Conservation (phyloP, 1,140 invertebrate species). For the Drosophila funebris region DNA sequence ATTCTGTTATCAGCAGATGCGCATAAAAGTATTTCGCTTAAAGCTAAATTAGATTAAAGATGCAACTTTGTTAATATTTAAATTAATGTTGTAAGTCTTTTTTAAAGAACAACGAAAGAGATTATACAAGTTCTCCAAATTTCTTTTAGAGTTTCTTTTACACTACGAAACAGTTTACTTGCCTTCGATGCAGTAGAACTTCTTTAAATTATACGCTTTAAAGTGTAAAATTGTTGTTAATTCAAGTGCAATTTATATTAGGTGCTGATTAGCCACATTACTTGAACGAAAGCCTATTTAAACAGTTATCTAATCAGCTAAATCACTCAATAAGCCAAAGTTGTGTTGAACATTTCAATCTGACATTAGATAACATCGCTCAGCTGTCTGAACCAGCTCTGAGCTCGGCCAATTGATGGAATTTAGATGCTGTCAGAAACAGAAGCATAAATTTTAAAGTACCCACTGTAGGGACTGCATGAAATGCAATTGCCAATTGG, state of each 20-base stretch:
- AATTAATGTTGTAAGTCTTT: too few species aligned
- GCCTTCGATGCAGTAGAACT: too few species aligned
- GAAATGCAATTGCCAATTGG: not conserved
- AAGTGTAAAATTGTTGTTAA: too few species aligned
- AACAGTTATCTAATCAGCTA: not conserved
- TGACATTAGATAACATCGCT: not conserved
- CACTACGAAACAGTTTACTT: too few species aligned
- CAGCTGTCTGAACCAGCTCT: not conserved
- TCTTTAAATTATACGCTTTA: too few species aligned
- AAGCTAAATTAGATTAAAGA: not conserved
- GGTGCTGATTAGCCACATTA: too few species aligned
- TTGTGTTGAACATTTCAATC: not conserved
- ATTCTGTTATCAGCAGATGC: conserved; percentile 11
- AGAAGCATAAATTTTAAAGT: conserved; percentile 13
- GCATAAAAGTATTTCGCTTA: not conserved
- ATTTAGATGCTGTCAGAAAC: conserved; percentile 18
- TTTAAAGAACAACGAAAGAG: too few species aligned
- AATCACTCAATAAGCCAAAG: not conserved
- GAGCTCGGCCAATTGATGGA: conserved; percentile 5
- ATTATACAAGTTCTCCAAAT: too few species aligned
- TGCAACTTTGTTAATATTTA: too few species aligned
- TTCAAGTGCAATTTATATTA: too few species aligned
- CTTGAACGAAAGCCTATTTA: not conserved
- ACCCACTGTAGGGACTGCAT: not conserved
- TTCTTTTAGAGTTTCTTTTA: too few species aligned